Evolutionary conservation across 2,797 vertebrate genomes (phyloP).

Genomic region (Syndactyla subalaris): DNA sequence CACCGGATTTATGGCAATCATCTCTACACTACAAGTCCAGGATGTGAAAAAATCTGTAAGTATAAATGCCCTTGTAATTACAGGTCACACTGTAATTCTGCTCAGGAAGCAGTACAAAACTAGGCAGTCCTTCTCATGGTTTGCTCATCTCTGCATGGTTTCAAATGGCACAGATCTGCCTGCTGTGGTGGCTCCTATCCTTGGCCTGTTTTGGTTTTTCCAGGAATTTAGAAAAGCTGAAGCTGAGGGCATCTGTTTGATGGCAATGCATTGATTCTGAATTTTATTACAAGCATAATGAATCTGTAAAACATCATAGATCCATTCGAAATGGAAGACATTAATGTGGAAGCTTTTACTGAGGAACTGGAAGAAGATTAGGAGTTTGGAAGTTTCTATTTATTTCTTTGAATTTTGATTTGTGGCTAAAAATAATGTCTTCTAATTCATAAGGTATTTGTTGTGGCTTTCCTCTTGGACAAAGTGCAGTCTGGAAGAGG

Average conservation of each 20-base stretch:
- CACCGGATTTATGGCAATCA: neutral
- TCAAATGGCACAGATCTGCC: neutral
- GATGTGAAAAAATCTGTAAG: neutral
- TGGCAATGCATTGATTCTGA: neutral
- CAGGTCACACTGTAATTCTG: neutral
- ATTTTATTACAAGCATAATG: neutral
- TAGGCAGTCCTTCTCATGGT: neutral
- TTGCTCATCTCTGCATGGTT: neutral
- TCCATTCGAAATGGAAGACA: neutral
- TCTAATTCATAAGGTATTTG: neutral
- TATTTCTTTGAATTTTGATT: neutral
- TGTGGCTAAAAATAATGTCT: neutral
- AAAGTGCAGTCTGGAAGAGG: neutral
- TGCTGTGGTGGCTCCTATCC: neutral
- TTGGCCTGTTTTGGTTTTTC: neutral
- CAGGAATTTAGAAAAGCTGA: neutral
- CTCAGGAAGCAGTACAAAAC: neutral
- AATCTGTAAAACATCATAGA: neutral
- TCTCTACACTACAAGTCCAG: neutral
- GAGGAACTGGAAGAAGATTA: neutral
- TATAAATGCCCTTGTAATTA: neutral
- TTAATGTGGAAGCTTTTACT: neutral
- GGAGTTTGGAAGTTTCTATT: neutral
- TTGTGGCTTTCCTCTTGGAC: neutral
- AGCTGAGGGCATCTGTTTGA: neutral